Percentiles rank a stretch among this genome's conserved stretches.
Evolutionary conservation across 2,113 vertebrate species (phyloP).

Genomic region (Hiodon tergisus): DNA sequence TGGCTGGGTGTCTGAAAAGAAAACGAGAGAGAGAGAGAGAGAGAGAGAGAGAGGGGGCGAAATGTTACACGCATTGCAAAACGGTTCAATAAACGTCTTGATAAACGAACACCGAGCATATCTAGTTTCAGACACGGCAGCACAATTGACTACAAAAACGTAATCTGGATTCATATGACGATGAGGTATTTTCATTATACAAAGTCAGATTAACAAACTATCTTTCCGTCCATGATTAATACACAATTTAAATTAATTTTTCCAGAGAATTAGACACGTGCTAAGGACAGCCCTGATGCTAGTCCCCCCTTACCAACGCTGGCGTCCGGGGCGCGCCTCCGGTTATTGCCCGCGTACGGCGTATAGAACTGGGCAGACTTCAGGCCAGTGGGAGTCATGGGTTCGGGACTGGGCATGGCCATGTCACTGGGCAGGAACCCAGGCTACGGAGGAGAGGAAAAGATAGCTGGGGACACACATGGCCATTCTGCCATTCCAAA

Average conservation of each 20-base stretch:
- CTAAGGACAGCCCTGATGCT: neutral
- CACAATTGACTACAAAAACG: too few species aligned
- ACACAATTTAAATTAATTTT: too few species aligned
- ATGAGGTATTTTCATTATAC: too few species aligned
- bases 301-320: constrained; percentile 67
- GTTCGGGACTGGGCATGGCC: constrained; percentile 71
- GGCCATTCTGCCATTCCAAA: neutral
- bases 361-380: constrained; percentile 82
- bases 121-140: too few species aligned
- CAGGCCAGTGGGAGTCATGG: constrained; percentile 73
- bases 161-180: too few species aligned
- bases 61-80: too few species aligned
- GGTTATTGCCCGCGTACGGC: constrained; percentile 69
- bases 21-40: constrained; percentile 1
- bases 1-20: constrained; percentile 74
- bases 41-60: too few species aligned
- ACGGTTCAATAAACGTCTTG: too few species aligned
- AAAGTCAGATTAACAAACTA: too few species aligned
- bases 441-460: constrained; percentile 53
- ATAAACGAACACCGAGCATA: too few species aligned
- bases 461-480: neutral
- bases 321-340: constrained; percentile 74
- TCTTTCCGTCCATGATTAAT: too few species aligned
- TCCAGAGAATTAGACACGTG: too few species aligned
- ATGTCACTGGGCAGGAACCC: constrained; percentile 79